phyloP scores from a whole-genome alignment of 2,113 vertebrate species.

The Chunga burmeisteri region DNA sequence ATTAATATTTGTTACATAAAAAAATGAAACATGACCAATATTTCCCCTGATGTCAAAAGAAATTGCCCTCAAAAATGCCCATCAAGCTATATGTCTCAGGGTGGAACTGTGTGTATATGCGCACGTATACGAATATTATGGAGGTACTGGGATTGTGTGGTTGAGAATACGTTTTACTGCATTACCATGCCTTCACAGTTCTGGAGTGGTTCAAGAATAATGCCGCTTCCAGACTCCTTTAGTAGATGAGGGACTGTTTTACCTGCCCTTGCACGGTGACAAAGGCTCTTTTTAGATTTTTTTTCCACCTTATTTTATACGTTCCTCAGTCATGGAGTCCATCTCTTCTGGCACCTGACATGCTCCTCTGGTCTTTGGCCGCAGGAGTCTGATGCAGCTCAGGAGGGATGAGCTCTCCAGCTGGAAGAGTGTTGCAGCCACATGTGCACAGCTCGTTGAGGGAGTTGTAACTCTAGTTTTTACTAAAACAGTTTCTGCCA shows the following conservation, averaged over 20 bases:
- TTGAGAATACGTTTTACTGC: background rate
- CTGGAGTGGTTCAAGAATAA: background rate
- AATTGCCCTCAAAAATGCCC: background rate
- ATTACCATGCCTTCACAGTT: background rate
- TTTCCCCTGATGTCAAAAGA: background rate
- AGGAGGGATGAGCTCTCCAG: background rate
- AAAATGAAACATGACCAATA: background rate
- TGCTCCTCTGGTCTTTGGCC: background rate
- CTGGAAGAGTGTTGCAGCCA: too few relatives aligned
- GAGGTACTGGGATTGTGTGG: background rate
- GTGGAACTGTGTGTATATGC: too few relatives aligned
- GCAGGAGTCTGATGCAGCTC: background rate
- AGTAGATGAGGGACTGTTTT: background rate
- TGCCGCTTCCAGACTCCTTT: background rate
- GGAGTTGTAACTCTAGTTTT: background rate
- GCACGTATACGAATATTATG: rapidly evolving
- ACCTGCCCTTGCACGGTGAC: background rate
- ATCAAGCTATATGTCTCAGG: background rate
- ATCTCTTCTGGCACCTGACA: background rate
- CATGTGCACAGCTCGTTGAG: background rate
- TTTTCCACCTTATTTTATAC: background rate
- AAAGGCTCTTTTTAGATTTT: background rate
- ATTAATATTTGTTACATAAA: background rate
- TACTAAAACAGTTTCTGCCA: background rate
- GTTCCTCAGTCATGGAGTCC: too few relatives aligned